Base-by-base conservation (phyloP, 2,888 invertebrate genomes). In the Ormyrus rosae region DNA sequence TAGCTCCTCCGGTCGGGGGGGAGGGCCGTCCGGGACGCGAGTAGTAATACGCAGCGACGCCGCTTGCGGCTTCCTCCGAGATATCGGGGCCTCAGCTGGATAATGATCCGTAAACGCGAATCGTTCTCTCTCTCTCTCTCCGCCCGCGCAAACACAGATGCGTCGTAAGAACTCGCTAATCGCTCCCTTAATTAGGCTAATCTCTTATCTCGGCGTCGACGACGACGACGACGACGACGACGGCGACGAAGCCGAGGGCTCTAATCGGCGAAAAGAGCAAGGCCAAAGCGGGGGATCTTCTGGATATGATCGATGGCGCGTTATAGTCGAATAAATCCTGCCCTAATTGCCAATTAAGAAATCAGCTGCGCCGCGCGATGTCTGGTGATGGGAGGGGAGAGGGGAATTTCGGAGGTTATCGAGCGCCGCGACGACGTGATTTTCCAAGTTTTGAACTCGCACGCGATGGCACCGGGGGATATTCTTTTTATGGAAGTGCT, bases 141-240 rank as follows among this genome's bases (percentile, higher is more conserved):
- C 70, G 53, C 45, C 34, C 6, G 61, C 51, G 77, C 63, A 58
- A 68, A 56, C 67, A 68, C 58, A 58, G 68, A 73, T 67, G 74
- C 69, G 63, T 7, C 60, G 80, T 61, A 80, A 78, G 84, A 78
- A 83, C 81, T 85, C 85, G 82, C 85, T 87, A 87, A 88, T 88
- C 85, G 84, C 83, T 76, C 73, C 81, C 86, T 86, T 87, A 87
- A 89, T 89, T 88, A 87, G 85, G 83, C 86, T 87, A 86, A 89
- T 88, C 86, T 85, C 82, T 77, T 81, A 84, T 82, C 82, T 83
- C 77, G 34, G 48, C n/a, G 8, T 13, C 46, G 46, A 53, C 46
- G 10, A 34, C 34, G 34, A 34, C 34, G 2, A 4, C 34, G 19
- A 19, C 34, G 2, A 0, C 46, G 46, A 53, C 46, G 10, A 34